phyloP scores from a whole-genome alignment of 2,888 invertebrate species.

The Autographa gamma region DNA sequence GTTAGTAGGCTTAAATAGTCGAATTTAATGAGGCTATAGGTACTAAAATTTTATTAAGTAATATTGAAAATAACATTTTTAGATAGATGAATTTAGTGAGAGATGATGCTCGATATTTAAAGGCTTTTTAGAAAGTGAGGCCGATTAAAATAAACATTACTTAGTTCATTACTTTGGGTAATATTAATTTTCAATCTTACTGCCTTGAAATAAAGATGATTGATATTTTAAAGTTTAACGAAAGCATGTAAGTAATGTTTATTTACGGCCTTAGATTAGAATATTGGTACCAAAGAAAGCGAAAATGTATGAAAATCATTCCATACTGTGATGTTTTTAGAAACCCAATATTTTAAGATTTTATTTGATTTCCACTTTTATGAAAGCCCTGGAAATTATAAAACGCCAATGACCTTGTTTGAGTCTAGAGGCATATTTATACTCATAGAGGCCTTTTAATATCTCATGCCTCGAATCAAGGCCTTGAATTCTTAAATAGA shows the following conservation, averaged over 20 bases:
- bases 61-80: background rate
- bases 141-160: background rate
- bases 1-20: background rate
- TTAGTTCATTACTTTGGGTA: background rate
- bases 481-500: conserved; percentile 29
- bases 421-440: background rate
- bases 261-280: background rate
- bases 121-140: background rate
- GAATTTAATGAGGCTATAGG: background rate
- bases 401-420: background rate
- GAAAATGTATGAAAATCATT: conserved; percentile 5
- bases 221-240: background rate
- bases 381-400: background rate
- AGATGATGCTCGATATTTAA: background rate
- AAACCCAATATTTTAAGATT: background rate
- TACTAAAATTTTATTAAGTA: background rate
- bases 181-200: background rate
- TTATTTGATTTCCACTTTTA: background rate
- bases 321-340: conserved; percentile 1
- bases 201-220: background rate
- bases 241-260: background rate
- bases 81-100: background rate
- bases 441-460: background rate
- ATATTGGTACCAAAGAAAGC: conserved; percentile 3
- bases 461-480: too few relatives aligned